These are phyloP conservation scores for Biston stratarius DNA, from an alignment of 2,888 invertebrate species.

Conservation along the genomic window DNA sequence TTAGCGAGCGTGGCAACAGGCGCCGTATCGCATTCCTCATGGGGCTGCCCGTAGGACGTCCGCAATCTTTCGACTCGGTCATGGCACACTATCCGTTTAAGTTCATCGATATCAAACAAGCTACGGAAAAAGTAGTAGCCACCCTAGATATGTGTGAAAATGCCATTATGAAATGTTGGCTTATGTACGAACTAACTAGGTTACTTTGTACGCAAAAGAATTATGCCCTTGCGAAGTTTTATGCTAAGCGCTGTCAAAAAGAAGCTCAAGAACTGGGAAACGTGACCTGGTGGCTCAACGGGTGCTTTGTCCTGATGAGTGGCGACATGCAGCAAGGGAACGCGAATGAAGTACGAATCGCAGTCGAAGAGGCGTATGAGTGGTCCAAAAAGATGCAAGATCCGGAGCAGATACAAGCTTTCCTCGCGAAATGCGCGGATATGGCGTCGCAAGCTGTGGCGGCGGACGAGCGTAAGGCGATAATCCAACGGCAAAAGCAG, in stretches of 20 bases:
- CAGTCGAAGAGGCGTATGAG: conserved; percentile 77
- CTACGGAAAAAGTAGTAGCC: conserved; percentile 66
- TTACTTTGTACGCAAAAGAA: conserved; percentile 76
- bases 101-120: conserved; percentile 74
- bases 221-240: conserved; percentile 78
- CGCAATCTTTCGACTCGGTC: conserved; percentile 80
- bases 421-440: conserved; percentile 73
- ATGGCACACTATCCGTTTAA: conserved; percentile 80
- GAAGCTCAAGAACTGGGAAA: conserved; percentile 73
- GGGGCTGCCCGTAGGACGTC: conserved; percentile 75
- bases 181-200: conserved; percentile 78
- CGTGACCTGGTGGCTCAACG: conserved; percentile 79
- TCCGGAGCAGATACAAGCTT: conserved; percentile 74
- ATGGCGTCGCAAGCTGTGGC: conserved; percentile 68
- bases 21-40: conserved; percentile 80
- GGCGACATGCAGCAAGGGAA: conserved; percentile 83
- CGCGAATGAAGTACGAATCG: conserved; percentile 75
- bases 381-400: conserved; percentile 75
- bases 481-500: conserved; percentile 69
- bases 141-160: conserved; percentile 81
- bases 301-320: conserved; percentile 76
- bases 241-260: conserved; percentile 77
- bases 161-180: conserved; percentile 79
- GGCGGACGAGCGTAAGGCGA: conserved; percentile 75
- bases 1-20: conserved; percentile 78